Evolutionary conservation across 2,113 vertebrate genomes (phyloP).

Genomic region (Nerophis lumbriciformis): DNA sequence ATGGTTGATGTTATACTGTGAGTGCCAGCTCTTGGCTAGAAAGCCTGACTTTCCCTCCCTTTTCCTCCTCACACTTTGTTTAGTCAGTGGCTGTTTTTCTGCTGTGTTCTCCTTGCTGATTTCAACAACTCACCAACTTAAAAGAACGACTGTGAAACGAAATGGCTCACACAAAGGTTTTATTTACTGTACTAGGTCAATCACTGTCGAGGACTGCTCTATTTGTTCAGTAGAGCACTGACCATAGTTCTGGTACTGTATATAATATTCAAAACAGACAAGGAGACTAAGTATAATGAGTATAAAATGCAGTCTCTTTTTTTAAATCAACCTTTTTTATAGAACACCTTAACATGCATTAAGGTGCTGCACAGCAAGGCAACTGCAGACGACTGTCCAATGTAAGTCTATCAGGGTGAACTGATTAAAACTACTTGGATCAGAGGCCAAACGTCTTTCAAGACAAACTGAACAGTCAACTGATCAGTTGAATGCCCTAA

Average conservation of each 20-base stretch:
- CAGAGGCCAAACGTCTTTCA: no score
- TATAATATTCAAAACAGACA: no score
- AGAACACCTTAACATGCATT: no score
- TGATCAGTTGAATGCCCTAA: no score
- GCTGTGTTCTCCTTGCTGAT: conserved; percentile 29
- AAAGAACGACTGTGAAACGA: conserved; percentile 26
- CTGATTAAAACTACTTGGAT: no score
- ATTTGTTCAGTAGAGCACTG: background rate
- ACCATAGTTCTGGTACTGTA: background rate
- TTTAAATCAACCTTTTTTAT: no score
- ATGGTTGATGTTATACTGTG: conserved; percentile 30
- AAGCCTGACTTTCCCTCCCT: conserved; percentile 22
- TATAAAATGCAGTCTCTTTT: no score
- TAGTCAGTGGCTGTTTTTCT: conserved; percentile 26
- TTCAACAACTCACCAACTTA: conserved; percentile 15
- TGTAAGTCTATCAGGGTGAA: no score
- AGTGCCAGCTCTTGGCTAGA: conserved; percentile 32
- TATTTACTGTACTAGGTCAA: background rate
- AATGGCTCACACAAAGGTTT: conserved; percentile 12
- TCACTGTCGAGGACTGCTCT: background rate
- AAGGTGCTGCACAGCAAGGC: no score
- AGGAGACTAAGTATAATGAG: no score
- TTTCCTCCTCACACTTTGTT: conserved; percentile 30
- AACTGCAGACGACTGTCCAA: no score
- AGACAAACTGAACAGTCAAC: no score